Percentiles rank a stretch among this genome's conserved stretches.
These are phyloP conservation scores for Festucalex cinctus DNA, from an alignment of 2,113 vertebrate genomes.

Conservation along the genomic window DNA sequence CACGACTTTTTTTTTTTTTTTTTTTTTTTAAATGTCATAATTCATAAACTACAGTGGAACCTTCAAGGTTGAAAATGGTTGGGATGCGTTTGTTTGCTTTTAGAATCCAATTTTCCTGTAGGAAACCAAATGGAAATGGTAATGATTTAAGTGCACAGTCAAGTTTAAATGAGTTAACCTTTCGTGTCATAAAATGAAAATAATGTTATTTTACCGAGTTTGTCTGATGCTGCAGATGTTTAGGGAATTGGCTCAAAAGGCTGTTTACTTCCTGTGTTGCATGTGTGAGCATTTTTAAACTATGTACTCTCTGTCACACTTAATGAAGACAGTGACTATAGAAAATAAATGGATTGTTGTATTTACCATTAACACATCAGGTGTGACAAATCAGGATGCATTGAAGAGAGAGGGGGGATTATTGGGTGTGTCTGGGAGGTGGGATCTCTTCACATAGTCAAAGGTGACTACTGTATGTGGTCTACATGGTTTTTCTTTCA, in stretches of 20 bases:
- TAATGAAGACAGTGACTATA: background rate
- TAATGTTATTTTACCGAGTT: background rate
- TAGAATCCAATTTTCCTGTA: background rate
- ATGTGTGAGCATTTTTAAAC: too few species aligned
- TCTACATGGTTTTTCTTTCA: background rate
- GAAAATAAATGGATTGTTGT: background rate
- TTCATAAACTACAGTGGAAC: slow-evolving; percentile 10
- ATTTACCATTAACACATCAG: background rate
- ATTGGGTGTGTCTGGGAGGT: background rate
- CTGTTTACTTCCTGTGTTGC: too few species aligned
- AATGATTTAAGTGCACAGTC: background rate
- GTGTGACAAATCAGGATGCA: background rate
- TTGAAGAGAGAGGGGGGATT: background rate
- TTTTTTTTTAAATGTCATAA: slow-evolving; percentile 18
- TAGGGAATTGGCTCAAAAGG: background rate
- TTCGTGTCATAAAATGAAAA: background rate
- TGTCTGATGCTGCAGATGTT: background rate
- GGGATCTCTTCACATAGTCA: background rate
- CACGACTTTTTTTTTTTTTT: too few species aligned
- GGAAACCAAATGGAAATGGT: background rate
- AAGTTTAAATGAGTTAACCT: background rate
- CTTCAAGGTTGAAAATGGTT: background rate
- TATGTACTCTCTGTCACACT: too few species aligned
- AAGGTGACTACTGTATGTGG: background rate
- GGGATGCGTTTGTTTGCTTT: background rate